A percentile compares a stretch with the other conserved stretches of the same genome.
Conservation (phyloP, 2,888 invertebrate genomes). For the Spodoptera picta region DNA sequence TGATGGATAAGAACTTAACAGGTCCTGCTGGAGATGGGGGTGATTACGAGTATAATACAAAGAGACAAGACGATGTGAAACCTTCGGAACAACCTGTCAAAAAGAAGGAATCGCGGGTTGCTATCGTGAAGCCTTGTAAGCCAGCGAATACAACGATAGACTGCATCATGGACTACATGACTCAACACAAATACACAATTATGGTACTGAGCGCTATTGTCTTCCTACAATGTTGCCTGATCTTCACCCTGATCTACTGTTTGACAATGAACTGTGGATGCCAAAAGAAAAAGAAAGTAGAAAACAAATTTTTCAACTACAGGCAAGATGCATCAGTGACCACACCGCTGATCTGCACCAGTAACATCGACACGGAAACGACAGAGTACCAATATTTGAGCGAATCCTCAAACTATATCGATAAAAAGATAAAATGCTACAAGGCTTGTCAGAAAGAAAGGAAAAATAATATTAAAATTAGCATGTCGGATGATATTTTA, state of each 20-base stretch:
- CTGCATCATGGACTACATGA: slow-evolving; percentile 36
- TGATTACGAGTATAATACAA: neutral
- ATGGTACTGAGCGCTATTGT: slow-evolving; percentile 63
- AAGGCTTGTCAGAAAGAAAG: slow-evolving; percentile 77
- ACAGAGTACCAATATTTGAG: slow-evolving; percentile 72
- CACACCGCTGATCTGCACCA: slow-evolving; percentile 78
- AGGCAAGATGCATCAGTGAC: slow-evolving; percentile 79
- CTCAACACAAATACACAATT: slow-evolving; percentile 62
- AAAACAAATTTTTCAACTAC: slow-evolving; percentile 74
- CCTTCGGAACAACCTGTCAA: neutral
- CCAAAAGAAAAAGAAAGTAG: slow-evolving; percentile 63
- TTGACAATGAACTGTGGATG: slow-evolving; percentile 62
- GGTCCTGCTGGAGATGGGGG: fast-evolving
- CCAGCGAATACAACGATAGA: neutral
- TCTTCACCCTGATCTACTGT: slow-evolving; percentile 72
- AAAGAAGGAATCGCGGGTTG: neutral
- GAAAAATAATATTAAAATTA: slow-evolving; percentile 64
- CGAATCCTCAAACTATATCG: slow-evolving; percentile 71
- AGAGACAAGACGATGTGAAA: neutral
- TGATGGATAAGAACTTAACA: slow-evolving; percentile 11
- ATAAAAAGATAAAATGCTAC: slow-evolving; percentile 78
- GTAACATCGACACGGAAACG: slow-evolving; percentile 77
- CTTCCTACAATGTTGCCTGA: slow-evolving; percentile 70
- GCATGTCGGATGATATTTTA: slow-evolving; percentile 82
- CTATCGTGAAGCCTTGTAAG: too few species aligned